Conservation (phyloP, 2,797 vertebrate genomes). For the Pangasius sanitwongsei region DNA sequence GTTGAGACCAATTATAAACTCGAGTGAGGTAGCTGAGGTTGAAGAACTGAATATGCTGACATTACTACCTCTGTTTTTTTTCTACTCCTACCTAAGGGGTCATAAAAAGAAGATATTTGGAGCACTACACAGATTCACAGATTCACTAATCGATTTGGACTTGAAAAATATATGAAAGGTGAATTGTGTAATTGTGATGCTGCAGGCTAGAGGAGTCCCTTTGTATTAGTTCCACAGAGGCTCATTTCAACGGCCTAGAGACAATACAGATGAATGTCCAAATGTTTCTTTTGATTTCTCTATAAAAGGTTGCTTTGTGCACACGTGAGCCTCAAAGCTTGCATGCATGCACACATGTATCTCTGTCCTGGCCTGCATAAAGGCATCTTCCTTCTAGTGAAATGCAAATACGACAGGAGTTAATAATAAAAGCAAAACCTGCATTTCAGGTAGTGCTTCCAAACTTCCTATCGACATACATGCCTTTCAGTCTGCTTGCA, state of each 20-base stretch:
- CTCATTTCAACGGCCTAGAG: background rate
- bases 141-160: background rate
- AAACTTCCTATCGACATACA: slow-evolving; percentile 22
- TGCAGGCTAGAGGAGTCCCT: slow-evolving; percentile 7
- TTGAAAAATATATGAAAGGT: background rate
- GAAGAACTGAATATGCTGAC: background rate
- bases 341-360: background rate
- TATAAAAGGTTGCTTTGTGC: slow-evolving; percentile 31
- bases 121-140: background rate
- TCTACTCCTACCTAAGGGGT: too few relatives aligned
- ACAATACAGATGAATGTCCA: slow-evolving; percentile 10
- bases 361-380: slow-evolving; percentile 14
- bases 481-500: slow-evolving; percentile 32
- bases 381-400: slow-evolving; percentile 28
- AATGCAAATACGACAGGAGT: slow-evolving; percentile 46
- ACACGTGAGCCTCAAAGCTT: background rate
- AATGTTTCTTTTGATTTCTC: slow-evolving; percentile 22
- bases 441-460: slow-evolving; percentile 38
- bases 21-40: background rate
- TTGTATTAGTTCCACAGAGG: slow-evolving; percentile 1
- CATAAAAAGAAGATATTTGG: background rate
- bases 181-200: background rate
- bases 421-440: slow-evolving; percentile 41
- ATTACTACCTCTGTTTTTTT: background rate
- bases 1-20: background rate